Base-by-base conservation (phyloP, 2,888 invertebrate species). In the Trissonchulus sp. region DNA sequence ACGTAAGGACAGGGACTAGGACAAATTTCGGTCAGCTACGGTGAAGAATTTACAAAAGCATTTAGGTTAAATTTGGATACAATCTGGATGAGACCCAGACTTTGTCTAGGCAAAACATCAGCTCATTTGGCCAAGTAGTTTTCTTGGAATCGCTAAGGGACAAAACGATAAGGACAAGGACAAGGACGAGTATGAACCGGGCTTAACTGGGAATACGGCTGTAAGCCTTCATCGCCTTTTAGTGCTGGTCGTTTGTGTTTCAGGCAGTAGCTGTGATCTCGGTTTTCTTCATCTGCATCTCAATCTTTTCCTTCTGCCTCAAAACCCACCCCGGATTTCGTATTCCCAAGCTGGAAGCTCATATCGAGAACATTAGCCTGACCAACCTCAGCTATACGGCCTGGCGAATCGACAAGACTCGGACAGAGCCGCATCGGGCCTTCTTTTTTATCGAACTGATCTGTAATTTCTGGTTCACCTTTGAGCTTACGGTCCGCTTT, bases 311-410 rank as follows among this genome's bases (percentile, higher is more conserved):
- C 79, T 97, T 97, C 89, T 96, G 95, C 87, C 88, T 96, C 86
- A 97, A 97, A 88, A 95, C 95, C 0, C 94, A 94, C 85, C 94
- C 99, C 79, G 97, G 94, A 87, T 93, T 97, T 93, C 89, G 96
- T 83, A 90, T 91, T 83, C 94, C 94, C 79, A 90, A 74, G 33
- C 65, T 73, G 63, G 38, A 71, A 33, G 36, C 33, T 8, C 15
- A 8, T n/a, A 15, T 65, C 68, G 8, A 15, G 8, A 30, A 65
- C 68, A 18, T 65, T 18, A 34, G 15, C 31, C 48, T 48, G 48
- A 48, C 23, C 8, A 48, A 48, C 48, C 48, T 8, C 8, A 48
- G 8, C 48, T 48, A 48, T 48, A 15, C 48, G 23, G 48, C 48
- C 8, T 48, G 48, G 48, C 48, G 48, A 8, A 28, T 86, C 73